phyloP scores from a whole-genome alignment of 2,888 invertebrate species.

The Chamaedrilus cognettii region DNA sequence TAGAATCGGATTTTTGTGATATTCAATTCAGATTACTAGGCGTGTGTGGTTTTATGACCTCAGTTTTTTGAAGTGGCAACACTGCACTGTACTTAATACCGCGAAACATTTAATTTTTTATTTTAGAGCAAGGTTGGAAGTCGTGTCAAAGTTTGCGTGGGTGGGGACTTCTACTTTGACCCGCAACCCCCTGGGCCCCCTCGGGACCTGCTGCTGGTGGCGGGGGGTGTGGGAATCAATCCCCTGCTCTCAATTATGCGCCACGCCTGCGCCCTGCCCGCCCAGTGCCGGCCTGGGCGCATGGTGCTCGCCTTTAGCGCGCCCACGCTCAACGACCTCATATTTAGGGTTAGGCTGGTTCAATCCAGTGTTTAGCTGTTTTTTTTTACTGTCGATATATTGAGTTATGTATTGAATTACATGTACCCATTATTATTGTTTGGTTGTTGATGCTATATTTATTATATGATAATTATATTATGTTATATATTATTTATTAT shows the following conservation, averaged over 20 bases:
- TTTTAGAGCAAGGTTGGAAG: slow-evolving; percentile 19
- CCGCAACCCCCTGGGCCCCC: slow-evolving; percentile 36
- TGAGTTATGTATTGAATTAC: too few relatives aligned
- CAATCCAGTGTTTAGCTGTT: too few relatives aligned
- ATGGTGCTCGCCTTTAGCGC: slow-evolving; percentile 11
- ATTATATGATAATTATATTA: too few relatives aligned
- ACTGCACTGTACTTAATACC: too few relatives aligned
- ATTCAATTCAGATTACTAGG: too few relatives aligned
- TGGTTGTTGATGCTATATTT: too few relatives aligned
- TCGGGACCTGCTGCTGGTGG: slow-evolving; percentile 55
- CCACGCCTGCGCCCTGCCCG: slow-evolving; percentile 45
- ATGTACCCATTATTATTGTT: too few relatives aligned
- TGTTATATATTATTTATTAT: too few relatives aligned
- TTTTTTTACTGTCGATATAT: too few relatives aligned
- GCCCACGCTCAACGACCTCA: background rate
- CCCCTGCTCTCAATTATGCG: slow-evolving; percentile 59
- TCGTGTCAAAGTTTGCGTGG: slow-evolving; percentile 53
- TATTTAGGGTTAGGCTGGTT: slow-evolving; percentile 14
- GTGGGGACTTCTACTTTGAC: slow-evolving; percentile 60
- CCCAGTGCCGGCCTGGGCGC: background rate
- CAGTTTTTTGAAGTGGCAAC: too few relatives aligned
- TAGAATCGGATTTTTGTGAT: too few relatives aligned
- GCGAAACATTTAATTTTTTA: too few relatives aligned
- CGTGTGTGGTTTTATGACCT: background rate
- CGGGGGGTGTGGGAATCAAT: slow-evolving; percentile 63